Evolutionary conservation across 2,113 vertebrate species (phyloP).

Genomic region (Cynoglossus semilaevis): DNA sequence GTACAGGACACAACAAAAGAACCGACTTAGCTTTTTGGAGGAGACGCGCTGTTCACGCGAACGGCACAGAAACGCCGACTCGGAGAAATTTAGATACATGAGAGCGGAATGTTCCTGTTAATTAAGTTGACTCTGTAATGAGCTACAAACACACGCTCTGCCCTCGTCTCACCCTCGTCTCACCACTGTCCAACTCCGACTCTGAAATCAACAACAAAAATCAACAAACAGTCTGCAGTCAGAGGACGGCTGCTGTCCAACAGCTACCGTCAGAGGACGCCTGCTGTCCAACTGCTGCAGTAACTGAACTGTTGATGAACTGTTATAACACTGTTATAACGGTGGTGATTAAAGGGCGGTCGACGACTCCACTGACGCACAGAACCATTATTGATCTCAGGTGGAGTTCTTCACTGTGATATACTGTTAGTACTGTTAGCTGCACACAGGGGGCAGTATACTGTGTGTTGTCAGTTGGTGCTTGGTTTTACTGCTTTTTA

Average conservation of each 20-base stretch:
- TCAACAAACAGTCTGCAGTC: too few relatives aligned
- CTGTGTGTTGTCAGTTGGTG: conserved; percentile 17
- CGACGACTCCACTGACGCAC: conserved; percentile 39
- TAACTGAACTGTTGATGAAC: too few relatives aligned
- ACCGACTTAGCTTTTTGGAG: conserved; percentile 30
- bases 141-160: too few relatives aligned
- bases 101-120: too few relatives aligned
- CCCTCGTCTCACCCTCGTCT: too few relatives aligned
- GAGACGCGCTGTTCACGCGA: conserved; percentile 32
- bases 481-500: conserved; percentile 43
- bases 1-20: conserved; percentile 26
- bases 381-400: conserved; percentile 60
- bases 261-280: too few relatives aligned
- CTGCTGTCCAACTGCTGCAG: too few relatives aligned
- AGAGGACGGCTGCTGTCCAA: too few relatives aligned
- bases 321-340: too few relatives aligned
- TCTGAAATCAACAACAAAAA: too few relatives aligned
- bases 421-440: conserved; percentile 21
- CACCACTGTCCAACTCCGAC: too few relatives aligned
- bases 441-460: conserved; percentile 23
- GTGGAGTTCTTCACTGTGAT: conserved; percentile 56
- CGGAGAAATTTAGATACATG: conserved; percentile 46
- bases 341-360: conserved; percentile 39
- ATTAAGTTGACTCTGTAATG: too few relatives aligned
- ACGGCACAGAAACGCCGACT: conserved; percentile 45